Percentiles rank a stretch among this genome's conserved stretches.
These are phyloP conservation scores for Orthonychiurus folsomi DNA, from an alignment of 2,888 invertebrate genomes.

Conservation along the genomic window DNA sequence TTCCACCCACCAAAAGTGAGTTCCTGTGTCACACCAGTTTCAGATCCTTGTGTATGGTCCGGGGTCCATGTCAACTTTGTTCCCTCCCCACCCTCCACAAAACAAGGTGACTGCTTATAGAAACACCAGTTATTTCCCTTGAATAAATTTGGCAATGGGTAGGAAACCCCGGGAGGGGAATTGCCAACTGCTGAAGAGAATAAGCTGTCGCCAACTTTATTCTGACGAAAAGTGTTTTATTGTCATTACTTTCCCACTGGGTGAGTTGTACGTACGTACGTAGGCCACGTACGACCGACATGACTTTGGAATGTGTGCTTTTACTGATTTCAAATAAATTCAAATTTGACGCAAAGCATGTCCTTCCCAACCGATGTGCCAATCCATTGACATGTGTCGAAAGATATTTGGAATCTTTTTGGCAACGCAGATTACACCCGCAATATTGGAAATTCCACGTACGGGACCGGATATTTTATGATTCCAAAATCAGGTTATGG, in stretches of 20 bases:
- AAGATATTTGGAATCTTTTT: neutral
- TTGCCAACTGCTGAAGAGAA: neutral
- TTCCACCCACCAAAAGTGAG: neutral
- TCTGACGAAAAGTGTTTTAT: neutral
- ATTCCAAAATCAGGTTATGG: too few species aligned
- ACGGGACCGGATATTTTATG: too few species aligned
- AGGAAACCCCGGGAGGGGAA: neutral
- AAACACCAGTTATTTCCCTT: neutral
- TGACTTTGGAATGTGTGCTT: too few species aligned
- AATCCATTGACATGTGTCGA: slow-evolving; percentile 1
- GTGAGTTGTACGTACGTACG: too few species aligned
- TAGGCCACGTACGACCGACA: too few species aligned
- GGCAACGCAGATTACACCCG: neutral
- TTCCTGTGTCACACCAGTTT: too few species aligned
- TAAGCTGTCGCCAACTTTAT: neutral
- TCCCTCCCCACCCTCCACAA: too few species aligned
- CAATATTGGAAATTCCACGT: neutral
- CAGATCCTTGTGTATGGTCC: too few species aligned
- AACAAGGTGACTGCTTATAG: too few species aligned
- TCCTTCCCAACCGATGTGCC: too few species aligned
- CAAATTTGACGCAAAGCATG: neutral
- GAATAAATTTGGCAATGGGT: neutral
- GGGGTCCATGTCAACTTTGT: too few species aligned
- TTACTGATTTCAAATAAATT: neutral
- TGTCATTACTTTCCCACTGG: too few species aligned